Conservation (phyloP, 2,888 invertebrate species). For the Idaea biselata region DNA sequence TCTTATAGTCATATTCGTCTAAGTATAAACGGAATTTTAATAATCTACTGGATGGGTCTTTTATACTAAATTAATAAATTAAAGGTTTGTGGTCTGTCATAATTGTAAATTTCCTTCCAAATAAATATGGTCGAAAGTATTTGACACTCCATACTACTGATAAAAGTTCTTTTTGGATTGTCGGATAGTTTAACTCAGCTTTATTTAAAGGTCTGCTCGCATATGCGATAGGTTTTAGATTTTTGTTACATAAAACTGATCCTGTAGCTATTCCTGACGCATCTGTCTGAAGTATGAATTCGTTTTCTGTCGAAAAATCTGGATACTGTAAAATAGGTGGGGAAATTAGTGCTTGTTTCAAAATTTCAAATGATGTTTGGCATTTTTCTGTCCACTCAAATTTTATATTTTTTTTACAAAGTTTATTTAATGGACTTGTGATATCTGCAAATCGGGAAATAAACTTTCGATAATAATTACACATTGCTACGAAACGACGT, state of each 20-base stretch:
- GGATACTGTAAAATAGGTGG: slow-evolving; percentile 18
- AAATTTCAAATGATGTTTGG: slow-evolving; percentile 12
- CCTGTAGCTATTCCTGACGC: slow-evolving; percentile 19
- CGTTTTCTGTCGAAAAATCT: slow-evolving; percentile 15
- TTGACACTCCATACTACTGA: slow-evolving; percentile 22
- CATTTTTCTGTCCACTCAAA: slow-evolving; percentile 17
- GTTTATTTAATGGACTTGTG: slow-evolving; percentile 17
- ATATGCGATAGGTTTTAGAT: slow-evolving; percentile 17
- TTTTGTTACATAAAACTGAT: slow-evolving; percentile 9
- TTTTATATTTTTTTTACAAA: slow-evolving; percentile 17
- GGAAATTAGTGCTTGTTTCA: slow-evolving; percentile 10
- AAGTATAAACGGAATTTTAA: slow-evolving; percentile 14
- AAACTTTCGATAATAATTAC: slow-evolving; percentile 15
- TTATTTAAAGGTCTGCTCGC: slow-evolving; percentile 18
- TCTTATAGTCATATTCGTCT: slow-evolving; percentile 13
- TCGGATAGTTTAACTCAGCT: slow-evolving; percentile 21
- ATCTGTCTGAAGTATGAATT: slow-evolving; percentile 17
- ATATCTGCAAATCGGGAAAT: slow-evolving; percentile 21
- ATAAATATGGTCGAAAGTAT: slow-evolving; percentile 23
- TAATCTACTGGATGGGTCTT: slow-evolving; percentile 20
- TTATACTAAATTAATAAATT: slow-evolving; percentile 19
- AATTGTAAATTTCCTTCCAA: slow-evolving; percentile 18
- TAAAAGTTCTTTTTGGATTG: slow-evolving; percentile 20
- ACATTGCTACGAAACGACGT: slow-evolving; percentile 3
- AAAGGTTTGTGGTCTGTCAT: slow-evolving; percentile 19